phyloP scores from a whole-genome alignment of 2,888 invertebrate species.

The Tineola bisselliella region DNA sequence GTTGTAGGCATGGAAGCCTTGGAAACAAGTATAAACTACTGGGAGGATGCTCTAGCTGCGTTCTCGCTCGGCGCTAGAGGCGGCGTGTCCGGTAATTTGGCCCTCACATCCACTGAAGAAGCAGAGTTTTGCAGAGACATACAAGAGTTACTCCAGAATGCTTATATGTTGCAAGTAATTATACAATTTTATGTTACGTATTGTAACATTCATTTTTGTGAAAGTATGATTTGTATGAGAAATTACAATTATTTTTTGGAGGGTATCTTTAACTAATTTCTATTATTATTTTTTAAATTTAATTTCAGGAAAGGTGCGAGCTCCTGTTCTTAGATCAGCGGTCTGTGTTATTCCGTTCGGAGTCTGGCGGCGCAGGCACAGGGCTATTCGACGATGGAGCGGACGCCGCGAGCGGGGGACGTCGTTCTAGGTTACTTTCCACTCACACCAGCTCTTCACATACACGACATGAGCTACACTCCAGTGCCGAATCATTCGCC shows the following conservation, averaged over 20 bases:
- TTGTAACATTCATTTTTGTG: no score
- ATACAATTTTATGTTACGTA: not conserved
- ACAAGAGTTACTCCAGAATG: slow-evolving; percentile 82
- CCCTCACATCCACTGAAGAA: slow-evolving; percentile 84
- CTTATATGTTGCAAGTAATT: slow-evolving; percentile 74
- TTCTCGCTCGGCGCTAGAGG: slow-evolving; percentile 73
- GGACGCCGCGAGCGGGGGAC: slow-evolving; percentile 30
- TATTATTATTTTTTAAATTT: not conserved
- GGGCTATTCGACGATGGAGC: slow-evolving; percentile 25
- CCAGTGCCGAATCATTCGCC: slow-evolving; percentile 95
- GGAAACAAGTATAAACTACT: slow-evolving; percentile 90
- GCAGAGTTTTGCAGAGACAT: slow-evolving; percentile 86
- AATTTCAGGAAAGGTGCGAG: slow-evolving; percentile 82
- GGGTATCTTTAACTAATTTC: no score
- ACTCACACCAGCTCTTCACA: slow-evolving; percentile 55
- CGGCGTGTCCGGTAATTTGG: slow-evolving; percentile 64
- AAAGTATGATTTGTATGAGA: not conserved
- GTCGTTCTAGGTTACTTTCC: slow-evolving; percentile 46
- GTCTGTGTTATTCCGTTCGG: slow-evolving; percentile 85
- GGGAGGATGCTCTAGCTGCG: slow-evolving; percentile 92
- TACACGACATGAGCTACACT: slow-evolving; percentile 72
- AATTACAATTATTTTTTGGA: not conserved
- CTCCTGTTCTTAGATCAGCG: slow-evolving; percentile 88
- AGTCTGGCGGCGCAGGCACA: slow-evolving; percentile 68
- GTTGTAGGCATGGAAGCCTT: slow-evolving; percentile 87